Evolutionary conservation across 2,113 vertebrate genomes (phyloP), one percentile per base, ranked within the genome.

Genomic region (Phylloscopus whistleri): DNA sequence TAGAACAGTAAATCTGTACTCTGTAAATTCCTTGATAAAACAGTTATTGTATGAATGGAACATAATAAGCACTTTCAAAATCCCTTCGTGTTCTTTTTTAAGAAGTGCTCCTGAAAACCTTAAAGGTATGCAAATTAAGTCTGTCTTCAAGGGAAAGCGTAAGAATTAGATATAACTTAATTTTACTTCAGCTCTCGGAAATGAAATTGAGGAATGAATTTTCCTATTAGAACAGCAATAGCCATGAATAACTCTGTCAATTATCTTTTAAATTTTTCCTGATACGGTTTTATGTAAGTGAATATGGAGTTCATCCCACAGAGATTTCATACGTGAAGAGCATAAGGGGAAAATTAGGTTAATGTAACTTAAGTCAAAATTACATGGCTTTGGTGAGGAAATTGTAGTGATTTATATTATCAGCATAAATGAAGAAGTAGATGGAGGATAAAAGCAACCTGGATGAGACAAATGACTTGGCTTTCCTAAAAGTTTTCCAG

Each of bases 101-200:
- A 53, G 51, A 67, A 94, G 55, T 84, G 43, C 44, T 93, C 31
- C 68, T 91, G 90, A 83, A 94, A 92, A 88, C 66, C 85, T 93
- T 95, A 48, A 92, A 93, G 78, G 67, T 89, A 92, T 95, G 94
- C 85, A 94, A 91, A 91, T 95, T 51, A 90, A 83, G 30, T 41
- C 87, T 74, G 21, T 93, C 85, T 91, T 91, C 82, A 95, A 91
- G 92, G 69, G 49, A 56, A 64, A 88, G 72, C 52, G 1, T 66
- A 49, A 93, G 87, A 86, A 91, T 86, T 90, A 87, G 59, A 62
- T 91, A 77, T 33, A 94, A 91, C 75, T 93, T 89, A 91, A 91
- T 95, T 93, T 95, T 84, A 69, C 67, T 87, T 94, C 59, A 73
- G 58, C 63, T 90, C 51, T 88, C 10, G 2, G 78, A 93, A 94